Evolutionary conservation across 2,888 invertebrate genomes (phyloP).

Genomic region (Amorpha juglandis): DNA sequence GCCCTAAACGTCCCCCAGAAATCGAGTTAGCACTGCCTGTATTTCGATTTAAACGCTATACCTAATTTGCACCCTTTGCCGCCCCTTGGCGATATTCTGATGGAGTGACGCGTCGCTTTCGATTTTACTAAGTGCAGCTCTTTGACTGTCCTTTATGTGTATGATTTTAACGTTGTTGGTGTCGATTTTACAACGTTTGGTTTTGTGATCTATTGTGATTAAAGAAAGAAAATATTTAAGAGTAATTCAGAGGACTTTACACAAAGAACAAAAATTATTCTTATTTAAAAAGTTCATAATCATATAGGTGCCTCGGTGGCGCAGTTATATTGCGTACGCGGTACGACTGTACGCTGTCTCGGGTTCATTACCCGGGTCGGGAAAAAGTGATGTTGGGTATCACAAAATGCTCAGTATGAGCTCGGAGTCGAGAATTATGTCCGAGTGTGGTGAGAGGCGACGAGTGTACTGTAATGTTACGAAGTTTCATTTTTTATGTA

Average conservation of each 20-base stretch:
- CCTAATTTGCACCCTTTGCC: slow-evolving; percentile 63
- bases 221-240: neutral
- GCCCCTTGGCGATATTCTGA: slow-evolving; percentile 29
- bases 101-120: slow-evolving; percentile 41
- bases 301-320: too few species aligned
- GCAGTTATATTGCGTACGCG: too few species aligned
- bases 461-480: too few species aligned
- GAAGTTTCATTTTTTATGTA: too few species aligned
- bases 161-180: slow-evolving; percentile 5
- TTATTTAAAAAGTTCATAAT: too few species aligned
- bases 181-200: neutral
- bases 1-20: slow-evolving; percentile 69
- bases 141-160: slow-evolving; percentile 21
- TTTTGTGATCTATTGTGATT: neutral
- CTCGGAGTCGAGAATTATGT: too few species aligned
- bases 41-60: slow-evolving; percentile 79
- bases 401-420: too few species aligned
- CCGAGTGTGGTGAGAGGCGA: too few species aligned
- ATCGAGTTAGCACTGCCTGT: slow-evolving; percentile 72
- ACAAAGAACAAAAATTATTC: too few species aligned
- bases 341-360: too few species aligned
- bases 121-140: slow-evolving; percentile 35
- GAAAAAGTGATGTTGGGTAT: too few species aligned
- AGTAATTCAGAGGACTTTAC: neutral
- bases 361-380: too few species aligned